A percentile compares a stretch with the other conserved stretches of the same genome.
Conservation (phyloP, 2,888 invertebrate species). For the Zootermopsis nevadensis region DNA sequence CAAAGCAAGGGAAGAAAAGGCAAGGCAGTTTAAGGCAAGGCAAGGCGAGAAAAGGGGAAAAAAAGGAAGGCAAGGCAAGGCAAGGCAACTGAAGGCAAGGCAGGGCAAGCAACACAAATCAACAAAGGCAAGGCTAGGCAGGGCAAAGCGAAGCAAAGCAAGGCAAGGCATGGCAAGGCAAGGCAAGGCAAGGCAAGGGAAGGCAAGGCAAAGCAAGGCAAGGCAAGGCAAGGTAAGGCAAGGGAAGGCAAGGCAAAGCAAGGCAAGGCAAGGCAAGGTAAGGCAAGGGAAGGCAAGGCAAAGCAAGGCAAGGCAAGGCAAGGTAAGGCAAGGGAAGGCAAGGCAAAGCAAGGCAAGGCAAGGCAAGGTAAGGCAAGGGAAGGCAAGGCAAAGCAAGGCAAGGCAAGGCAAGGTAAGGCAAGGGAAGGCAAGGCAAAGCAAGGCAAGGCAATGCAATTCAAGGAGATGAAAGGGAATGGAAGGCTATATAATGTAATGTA, state of each 20-base stretch:
- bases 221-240: neutral
- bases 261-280: too few relatives aligned
- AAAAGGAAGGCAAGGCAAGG: neutral
- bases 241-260: neutral
- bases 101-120: neutral
- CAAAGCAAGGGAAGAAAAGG: neutral
- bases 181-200: neutral
- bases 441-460: neutral
- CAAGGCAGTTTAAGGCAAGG: neutral
- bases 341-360: neutral
- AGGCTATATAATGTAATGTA: neutral
- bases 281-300: neutral
- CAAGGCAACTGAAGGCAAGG: neutral
- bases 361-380: neutral
- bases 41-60: neutral
- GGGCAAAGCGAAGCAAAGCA: neutral
- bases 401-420: neutral
- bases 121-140: neutral
- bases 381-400: neutral
- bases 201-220: neutral
- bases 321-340: neutral
- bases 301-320: neutral
- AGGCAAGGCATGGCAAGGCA: neutral
- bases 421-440: neutral
- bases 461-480: neutral